Evolutionary conservation across 2,888 invertebrate genomes (phyloP).

Genomic region (Osmoderma eremita): DNA sequence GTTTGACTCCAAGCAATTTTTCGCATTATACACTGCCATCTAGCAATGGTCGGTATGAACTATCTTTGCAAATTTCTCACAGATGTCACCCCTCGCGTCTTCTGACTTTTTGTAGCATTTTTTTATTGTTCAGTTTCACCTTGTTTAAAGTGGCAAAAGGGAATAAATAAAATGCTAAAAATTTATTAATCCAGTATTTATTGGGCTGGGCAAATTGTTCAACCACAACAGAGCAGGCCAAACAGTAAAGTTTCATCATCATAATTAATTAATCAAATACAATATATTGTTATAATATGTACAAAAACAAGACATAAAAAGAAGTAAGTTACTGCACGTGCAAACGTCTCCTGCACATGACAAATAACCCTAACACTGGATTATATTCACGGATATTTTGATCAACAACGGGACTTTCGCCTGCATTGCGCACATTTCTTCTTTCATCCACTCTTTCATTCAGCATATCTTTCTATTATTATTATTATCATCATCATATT

Average conservation of each 20-base stretch:
- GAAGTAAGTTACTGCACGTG: constrained; percentile 56
- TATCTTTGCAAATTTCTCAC: too few species aligned
- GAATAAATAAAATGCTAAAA: constrained; percentile 11
- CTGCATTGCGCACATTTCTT: neutral
- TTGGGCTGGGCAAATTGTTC: constrained; percentile 62
- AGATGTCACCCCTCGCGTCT: too few species aligned
- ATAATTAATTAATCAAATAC: constrained; percentile 49
- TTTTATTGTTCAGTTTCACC: neutral
- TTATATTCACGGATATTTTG: constrained; percentile 50
- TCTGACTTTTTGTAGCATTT: too few species aligned
- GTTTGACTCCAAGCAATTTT: too few species aligned
- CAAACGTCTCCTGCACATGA: constrained; percentile 56
- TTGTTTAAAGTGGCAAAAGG: neutral
- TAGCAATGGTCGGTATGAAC: too few species aligned
- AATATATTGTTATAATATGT: constrained; percentile 59
- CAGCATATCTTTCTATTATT: too few species aligned
- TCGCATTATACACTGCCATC: too few species aligned
- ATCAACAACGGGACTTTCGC: constrained; percentile 33
- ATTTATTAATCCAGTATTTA: constrained; percentile 63
- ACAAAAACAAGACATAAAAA: constrained; percentile 59
- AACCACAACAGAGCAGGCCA: constrained; percentile 64
- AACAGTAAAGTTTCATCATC: constrained; percentile 59
- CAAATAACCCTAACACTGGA: constrained; percentile 60
- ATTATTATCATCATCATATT: too few species aligned
- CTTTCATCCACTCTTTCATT: neutral